These are phyloP conservation scores for Adelosebastes latens DNA, from an alignment of 2,797 vertebrate genomes.

Conservation along the genomic window DNA sequence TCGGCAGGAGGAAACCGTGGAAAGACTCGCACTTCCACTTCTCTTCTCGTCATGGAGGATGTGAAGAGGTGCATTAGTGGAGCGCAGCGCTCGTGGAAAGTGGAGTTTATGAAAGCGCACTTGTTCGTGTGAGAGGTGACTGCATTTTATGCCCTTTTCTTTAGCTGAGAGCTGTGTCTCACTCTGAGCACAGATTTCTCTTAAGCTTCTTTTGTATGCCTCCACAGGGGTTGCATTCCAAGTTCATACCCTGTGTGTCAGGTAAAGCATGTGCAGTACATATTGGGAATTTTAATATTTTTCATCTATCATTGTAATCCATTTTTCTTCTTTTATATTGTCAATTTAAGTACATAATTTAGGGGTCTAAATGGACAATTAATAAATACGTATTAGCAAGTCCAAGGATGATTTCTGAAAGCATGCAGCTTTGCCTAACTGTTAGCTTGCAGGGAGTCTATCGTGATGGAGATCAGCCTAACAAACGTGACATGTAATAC, in stretches of 20 bases:
- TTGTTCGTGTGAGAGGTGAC: slow-evolving; percentile 1
- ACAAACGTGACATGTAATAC: background rate
- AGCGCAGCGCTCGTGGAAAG: background rate
- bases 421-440: background rate
- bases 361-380: background rate
- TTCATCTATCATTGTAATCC: slow-evolving; percentile 5
- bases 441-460: background rate
- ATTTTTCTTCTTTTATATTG: background rate
- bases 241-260: background rate
- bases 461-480: background rate
- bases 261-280: background rate
- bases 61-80: background rate
- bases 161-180: background rate
- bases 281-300: slow-evolving; percentile 3
- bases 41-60: background rate
- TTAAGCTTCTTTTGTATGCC: background rate
- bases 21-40: slow-evolving; percentile 7
- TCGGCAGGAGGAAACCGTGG: background rate
- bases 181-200: background rate
- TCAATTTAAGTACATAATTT: background rate
- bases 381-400: background rate
- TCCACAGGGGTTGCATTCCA: slow-evolving; percentile 53
- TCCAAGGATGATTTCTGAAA: background rate
- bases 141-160: background rate
- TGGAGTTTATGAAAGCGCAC: slow-evolving; percentile 4